Evolutionary conservation across 2,888 invertebrate genomes (phyloP), one percentile per base, ranked within the genome.

Genomic region (Folsomia candida): DNA sequence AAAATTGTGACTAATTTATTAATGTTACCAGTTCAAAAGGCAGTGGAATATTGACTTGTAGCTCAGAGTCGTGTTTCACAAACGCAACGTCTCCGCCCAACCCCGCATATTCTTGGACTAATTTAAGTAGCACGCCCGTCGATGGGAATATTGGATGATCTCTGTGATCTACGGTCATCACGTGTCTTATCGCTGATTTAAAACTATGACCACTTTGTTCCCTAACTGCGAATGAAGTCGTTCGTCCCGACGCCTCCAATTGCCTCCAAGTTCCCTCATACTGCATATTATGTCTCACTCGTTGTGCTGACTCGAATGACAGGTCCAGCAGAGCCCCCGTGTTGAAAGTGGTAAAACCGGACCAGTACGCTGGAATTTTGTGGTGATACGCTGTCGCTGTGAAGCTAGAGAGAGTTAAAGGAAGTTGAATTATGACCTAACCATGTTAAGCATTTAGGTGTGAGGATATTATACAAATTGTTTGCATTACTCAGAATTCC

Each of bases 61-160:
- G 83, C 79, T 88, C 88, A 9, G 90, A 82, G 79, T 94, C 94
- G 78, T 91, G 91, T 84, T 93, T 93, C 28, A 94, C 82, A 83
- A 94, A 94, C 20, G 92, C 91, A n/a, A 95, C 89, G 82, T 95
- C 92, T 1, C 98, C 98, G 11, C 97, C 96, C 4, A 96, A 82
- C 0, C 95, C 90, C 27, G 96, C 94, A 80, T 92, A 86, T 84
- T 98, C 97, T 80, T 91, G 89, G 3, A 88, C 88, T 72, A 91
- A 85, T 84, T 90, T 90, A 4, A 92, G 83, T 76, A 90, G 85
- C 4, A 88, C 83, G 2, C 96, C 96, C 57, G 85, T 84, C 6
- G 87, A 88, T 2, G 96, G 95, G 83, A 96, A 92, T 70, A 94
- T 88, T 2, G 85, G 83, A 80, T 89, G 90, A 83, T 96, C 93